Percentiles rank a stretch among this genome's conserved stretches.
Evolutionary conservation across 2,113 vertebrate species (phyloP).

Genomic region (Sialia sialis): DNA sequence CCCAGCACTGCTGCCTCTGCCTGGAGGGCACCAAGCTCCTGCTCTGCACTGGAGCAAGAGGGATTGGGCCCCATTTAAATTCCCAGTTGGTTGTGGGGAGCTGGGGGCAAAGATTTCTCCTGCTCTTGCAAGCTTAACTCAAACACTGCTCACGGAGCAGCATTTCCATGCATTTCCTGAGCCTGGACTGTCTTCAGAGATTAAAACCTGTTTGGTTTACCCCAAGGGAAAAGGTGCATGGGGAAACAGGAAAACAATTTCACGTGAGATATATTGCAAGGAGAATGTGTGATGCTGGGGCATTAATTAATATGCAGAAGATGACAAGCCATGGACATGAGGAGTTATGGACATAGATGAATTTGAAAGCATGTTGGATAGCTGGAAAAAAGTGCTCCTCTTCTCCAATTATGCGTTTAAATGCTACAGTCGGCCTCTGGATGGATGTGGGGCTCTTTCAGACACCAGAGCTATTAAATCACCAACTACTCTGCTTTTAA

Average conservation of each 20-base stretch:
- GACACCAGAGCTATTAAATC: conserved; percentile 33
- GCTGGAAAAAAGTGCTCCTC: background rate
- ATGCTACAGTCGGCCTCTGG: background rate
- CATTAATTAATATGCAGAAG: background rate
- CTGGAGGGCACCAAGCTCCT: background rate
- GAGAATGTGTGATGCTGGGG: background rate
- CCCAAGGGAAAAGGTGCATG: background rate
- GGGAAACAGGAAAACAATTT: background rate
- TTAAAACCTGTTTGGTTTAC: background rate
- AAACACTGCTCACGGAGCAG: background rate
- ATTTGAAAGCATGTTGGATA: background rate
- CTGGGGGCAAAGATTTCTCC: background rate
- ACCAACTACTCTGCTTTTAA: conserved; percentile 33
- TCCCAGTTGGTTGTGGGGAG: background rate
- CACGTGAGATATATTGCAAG: accelerated
- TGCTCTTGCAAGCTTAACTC: background rate
- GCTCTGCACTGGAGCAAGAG: background rate
- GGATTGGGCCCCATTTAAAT: background rate
- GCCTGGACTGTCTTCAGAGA: background rate
- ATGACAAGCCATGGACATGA: background rate
- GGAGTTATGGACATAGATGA: background rate
- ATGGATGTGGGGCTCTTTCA: background rate
- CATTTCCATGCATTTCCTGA: background rate
- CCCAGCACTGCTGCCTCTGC: too few species aligned
- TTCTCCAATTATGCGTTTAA: background rate